Evolutionary conservation across 23 tunicate genomes (phyloP), one percentile per base, ranked within the genome.

Genomic region (Phallusia fumigata): DNA sequence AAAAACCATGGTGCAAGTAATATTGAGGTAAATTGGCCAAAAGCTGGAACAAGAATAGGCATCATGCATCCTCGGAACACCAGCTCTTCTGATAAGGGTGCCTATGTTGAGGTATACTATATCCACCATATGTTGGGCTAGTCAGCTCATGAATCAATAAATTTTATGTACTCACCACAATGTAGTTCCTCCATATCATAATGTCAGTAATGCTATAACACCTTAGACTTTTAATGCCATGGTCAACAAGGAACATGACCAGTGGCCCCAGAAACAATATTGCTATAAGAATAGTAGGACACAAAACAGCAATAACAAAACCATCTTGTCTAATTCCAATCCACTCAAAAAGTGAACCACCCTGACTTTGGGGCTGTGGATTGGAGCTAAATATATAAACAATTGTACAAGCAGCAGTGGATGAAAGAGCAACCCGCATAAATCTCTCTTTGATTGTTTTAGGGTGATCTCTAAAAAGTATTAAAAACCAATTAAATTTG

Each of bases 1-100:
- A 93, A 93, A 78, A 93, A 93, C 84, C 89, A 84, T n/a, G 97
- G 97, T 28, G 93, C 97, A 30, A 93, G 81, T 30, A 93, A 65
- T 18, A 85, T 93, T 51, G 97, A 84, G 30, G 81, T 52, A 28
- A 65, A 79, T 32, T 79, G 40, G 18, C 97, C 97, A 53, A 93
- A 84, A 1, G 83, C 87, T 52, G 97, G 97, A 19, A 93, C 52
- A 44, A 93, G 76, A 15, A 93, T 24, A 30, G 97, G 97, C 87
- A 93, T 58, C 97, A 93, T 93, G 58, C 92, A 88, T 19, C 92
- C 97, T 1, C 97, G 80, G 77, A 93, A 93, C 31, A 93, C 97
- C 64, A 93, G 76, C 81, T 93, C 97, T 33, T 93, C 97, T 18
- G 97, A 93, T 11, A 93, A 88, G 34, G 97, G 97, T 30, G 97